A percentile compares a stretch with the other conserved stretches of the same genome.
Conservation (phyloP, 2,113 vertebrate genomes). For the Telmatochromis sp. region DNA sequence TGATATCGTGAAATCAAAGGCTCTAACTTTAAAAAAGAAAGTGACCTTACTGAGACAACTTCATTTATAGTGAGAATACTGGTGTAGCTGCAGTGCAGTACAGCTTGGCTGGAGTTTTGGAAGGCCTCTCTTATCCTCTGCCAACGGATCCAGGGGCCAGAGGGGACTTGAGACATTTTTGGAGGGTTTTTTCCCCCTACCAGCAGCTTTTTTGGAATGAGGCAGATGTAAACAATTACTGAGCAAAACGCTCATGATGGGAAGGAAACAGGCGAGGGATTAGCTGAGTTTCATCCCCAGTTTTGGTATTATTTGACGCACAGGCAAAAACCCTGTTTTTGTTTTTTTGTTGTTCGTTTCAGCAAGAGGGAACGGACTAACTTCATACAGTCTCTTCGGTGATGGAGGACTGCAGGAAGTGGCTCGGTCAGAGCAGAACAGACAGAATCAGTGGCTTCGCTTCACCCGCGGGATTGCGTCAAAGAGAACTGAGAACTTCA, state of each 20-base stretch:
- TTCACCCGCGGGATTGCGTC: background rate
- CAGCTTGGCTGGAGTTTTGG: constrained; percentile 35
- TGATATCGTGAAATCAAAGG: background rate
- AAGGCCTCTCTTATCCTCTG: constrained; percentile 53
- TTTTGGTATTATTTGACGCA: constrained; percentile 30
- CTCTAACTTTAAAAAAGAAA: background rate
- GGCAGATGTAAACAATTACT: constrained; percentile 69
- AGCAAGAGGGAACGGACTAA: background rate
- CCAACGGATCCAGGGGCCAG: constrained; percentile 56
- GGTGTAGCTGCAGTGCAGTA: constrained; percentile 18
- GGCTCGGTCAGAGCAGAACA: background rate
- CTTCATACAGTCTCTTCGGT: background rate
- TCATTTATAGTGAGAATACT: background rate
- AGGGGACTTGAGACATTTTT: constrained; percentile 46
- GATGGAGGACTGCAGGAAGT: background rate
- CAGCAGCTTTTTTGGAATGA: constrained; percentile 51
- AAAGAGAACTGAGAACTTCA: background rate
- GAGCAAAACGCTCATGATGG: constrained; percentile 51
- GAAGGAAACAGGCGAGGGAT: constrained; percentile 34
- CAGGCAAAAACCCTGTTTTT: background rate
- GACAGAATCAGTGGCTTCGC: background rate
- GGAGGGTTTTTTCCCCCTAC: background rate
- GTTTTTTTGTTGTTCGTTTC: background rate
- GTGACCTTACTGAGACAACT: constrained; percentile 36
- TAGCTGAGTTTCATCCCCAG: constrained; percentile 32